Evolutionary conservation across 2,888 invertebrate genomes (phyloP), one percentile per base, ranked within the genome.

Genomic region (Agrochola macilenta): DNA sequence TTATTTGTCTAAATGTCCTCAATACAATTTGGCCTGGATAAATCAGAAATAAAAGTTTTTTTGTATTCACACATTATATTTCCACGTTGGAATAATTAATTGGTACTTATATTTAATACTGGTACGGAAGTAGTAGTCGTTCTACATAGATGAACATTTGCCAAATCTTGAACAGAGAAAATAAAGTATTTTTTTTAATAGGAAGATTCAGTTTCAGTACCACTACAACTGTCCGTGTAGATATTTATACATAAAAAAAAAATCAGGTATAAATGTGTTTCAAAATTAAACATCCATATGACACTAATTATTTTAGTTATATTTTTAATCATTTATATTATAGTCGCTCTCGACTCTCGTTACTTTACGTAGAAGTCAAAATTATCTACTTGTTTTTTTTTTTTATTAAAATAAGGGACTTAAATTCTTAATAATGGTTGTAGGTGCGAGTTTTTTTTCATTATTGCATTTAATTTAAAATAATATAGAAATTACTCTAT

Each of bases 401-500:
- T 39, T 73, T 79, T 69, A 66, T 49, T 64, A 49, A 60, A 58
- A 68, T 71, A 70, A 60, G 58, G 58, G 17, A 68, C 7, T 57
- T 63, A 9, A 49, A 30, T 60, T 63, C 14, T 35, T 57, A 79
- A 60, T 69, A 54, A 61, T 46, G n/a, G 14, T 8, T 14, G 8
- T 72, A 81, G 74, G 76, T 78, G 71, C 75, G 30, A 14, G 20
- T 8, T 84, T 81, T 23, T 20, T 74, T 39, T 39, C 2, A 52
- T 72, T 35, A 20, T 68, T 71, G 84, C 82, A 79, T 77, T 79
- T 85, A 69, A 61, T 76, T n/a, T 54, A 43, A 9, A n/a, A 23
- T 60, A n/a, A 30, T 23, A 26, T 26, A 30, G 11, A 61, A 14
- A 66, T 30, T 43, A 23, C 35, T 49, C 1, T 26, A 1, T 14